phyloP scores from a whole-genome alignment of 2,797 vertebrate species.

The Hydrophis major region DNA sequence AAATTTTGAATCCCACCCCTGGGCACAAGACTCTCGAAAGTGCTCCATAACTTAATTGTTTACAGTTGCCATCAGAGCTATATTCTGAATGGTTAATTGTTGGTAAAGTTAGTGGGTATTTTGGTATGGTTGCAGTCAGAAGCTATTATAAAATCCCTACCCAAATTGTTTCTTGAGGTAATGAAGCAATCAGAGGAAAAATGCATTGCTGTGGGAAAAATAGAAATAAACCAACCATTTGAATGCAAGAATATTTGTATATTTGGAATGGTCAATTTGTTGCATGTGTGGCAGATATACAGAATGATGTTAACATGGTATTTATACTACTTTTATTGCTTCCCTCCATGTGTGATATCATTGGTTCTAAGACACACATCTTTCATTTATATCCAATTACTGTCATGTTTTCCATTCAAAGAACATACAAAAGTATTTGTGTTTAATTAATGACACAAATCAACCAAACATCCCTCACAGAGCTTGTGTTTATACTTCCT shows the following conservation, averaged over 20 bases:
- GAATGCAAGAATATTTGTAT: constrained; percentile 1
- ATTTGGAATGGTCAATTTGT: constrained; percentile 3
- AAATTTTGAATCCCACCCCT: too few species aligned
- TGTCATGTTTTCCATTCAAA: background rate
- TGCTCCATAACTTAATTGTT: background rate
- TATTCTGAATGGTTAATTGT: background rate
- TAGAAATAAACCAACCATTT: constrained; percentile 1
- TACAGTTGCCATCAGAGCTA: background rate
- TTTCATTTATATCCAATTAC: background rate
- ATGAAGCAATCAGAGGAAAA: background rate
- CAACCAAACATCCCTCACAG: background rate
- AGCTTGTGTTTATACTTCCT: background rate
- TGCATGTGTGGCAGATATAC: background rate
- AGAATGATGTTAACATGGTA: constrained; percentile 3
- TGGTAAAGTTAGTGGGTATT: background rate
- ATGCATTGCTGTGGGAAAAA: constrained; percentile 11
- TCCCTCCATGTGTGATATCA: constrained; percentile 14
- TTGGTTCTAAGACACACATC: background rate
- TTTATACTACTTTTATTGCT: constrained; percentile 22
- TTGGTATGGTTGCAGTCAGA: background rate
- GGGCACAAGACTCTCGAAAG: background rate
- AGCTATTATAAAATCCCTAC: background rate
- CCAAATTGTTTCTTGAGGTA: background rate
- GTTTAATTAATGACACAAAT: background rate
- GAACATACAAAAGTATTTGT: background rate